Evolutionary conservation across 2,797 vertebrate species (phyloP), one percentile per base, ranked within the genome.

Genomic region (Artibeus lituratus): DNA sequence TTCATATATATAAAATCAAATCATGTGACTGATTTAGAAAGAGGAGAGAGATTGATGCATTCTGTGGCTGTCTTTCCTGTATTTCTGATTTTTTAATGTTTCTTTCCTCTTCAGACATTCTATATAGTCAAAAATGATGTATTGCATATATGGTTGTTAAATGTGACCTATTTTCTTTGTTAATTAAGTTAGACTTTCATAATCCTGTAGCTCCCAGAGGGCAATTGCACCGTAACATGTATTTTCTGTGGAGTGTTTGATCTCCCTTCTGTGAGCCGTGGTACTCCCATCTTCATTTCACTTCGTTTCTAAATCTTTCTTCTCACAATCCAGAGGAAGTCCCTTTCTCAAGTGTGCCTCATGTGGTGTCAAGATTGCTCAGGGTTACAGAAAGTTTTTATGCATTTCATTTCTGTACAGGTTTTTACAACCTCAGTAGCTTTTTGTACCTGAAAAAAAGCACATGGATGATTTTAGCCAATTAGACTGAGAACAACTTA

Each of bases 111-210:
- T 91, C 42, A 84, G 91, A n/a, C 88, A 8, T 95, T 98, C 88
- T 94, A 2, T 67, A 14, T 90, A 87, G 57, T 96, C 86, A 92
- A 53, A 53, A 84, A 74, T 86, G n/a, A 76, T 87, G 4, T 94
- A 35, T 91, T 39, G 85, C 84, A 47, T 94, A 88, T 55, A 51
- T 87, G 12, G 78, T 81, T 62, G 84, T 85, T 72, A 96, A 96
- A 98, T 97, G 21, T 87, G 35, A 97, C 90, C 73, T 88, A 96
- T 19, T 97, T 97, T 92, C 16, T 69, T 18, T 86, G 90, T 95
- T 97, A 96, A 97, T 97, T 97, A 98, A 97, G 84, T 98, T 96
- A 76, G 80, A 12, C 84, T 90, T 91, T 78, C 91, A 96, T 47
- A 97, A 86, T 95, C 83, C 95, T 96, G 29, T 97, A 86, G 73